A percentile compares a stretch with the other conserved stretches of the same genome.
These are phyloP conservation scores for Hydriomena furcata DNA, from an alignment of 2,888 invertebrate species.

Conservation along the genomic window DNA sequence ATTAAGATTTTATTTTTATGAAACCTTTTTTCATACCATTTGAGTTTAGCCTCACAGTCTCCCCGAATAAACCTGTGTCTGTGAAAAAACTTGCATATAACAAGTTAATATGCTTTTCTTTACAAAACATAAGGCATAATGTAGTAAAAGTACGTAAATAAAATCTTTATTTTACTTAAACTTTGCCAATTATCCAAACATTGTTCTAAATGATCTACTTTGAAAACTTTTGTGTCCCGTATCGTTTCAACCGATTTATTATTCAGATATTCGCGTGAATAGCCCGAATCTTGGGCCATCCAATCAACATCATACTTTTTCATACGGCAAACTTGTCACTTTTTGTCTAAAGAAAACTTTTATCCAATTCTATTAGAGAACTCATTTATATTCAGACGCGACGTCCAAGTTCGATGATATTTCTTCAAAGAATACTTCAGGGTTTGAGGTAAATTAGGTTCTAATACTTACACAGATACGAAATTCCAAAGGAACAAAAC, in stretches of 20 bases:
- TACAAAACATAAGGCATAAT: too few relatives aligned
- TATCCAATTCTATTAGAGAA: slow-evolving; percentile 59
- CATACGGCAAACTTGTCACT: slow-evolving; percentile 48
- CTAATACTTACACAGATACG: slow-evolving; percentile 5
- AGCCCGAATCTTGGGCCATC: slow-evolving; percentile 27
- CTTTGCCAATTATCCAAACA: neutral
- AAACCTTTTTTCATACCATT: too few relatives aligned
- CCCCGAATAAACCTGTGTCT: too few relatives aligned
- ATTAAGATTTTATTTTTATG: too few relatives aligned
- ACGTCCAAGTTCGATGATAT: slow-evolving; percentile 48
- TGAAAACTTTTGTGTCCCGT: neutral
- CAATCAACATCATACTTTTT: slow-evolving; percentile 49
- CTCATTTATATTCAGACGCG: slow-evolving; percentile 61
- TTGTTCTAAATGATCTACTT: neutral
- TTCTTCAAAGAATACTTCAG: slow-evolving; percentile 42
- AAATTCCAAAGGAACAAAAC: neutral
- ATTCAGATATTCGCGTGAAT: slow-evolving; percentile 19
- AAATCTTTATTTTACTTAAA: too few relatives aligned
- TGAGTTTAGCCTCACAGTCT: too few relatives aligned
- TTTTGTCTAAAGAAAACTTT: slow-evolving; percentile 58
- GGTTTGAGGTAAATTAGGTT: slow-evolving; percentile 22
- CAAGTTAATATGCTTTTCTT: too few relatives aligned
- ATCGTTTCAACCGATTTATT: slow-evolving; percentile 8
- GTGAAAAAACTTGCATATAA: too few relatives aligned
- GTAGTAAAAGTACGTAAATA: too few relatives aligned